Base-by-base conservation (phyloP, 2,888 invertebrate genomes). In the Ochlodes sylvanus region DNA sequence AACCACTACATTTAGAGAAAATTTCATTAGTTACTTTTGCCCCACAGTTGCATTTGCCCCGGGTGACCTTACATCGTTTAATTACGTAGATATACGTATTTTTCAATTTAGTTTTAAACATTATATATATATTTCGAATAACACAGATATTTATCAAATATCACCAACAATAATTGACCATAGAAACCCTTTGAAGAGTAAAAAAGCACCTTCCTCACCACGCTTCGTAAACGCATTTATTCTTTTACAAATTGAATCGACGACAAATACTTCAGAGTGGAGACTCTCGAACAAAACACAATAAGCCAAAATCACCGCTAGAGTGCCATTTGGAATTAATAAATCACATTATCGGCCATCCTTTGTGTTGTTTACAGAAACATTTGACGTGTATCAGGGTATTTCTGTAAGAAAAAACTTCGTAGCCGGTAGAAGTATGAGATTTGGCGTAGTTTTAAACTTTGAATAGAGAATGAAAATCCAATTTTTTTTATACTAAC, bases 371-470 rank as follows among this genome's bases (percentile, higher is more conserved):
- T 61, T 54, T 44, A 64, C 65, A 58, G 68, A 71, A 72, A 70
- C 70, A 72, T 71, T 73, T 70, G 69, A 72, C 71, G 65, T 68
- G 66, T 72, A 70, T 70, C 68, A 63, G 70, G 74, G 73, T 76
- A 73, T 75, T 74, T 27, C 27, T 2, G 3, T 2, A 4, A 4
- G 27, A 5, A 5, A 27, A 4, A 27, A 27, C 27, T 27, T 27
- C 5, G 2, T 27, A 27, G 3, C 27, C 27, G 27, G 27, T 4
- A 27, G 27, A 27, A 27, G 5, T 27, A 27, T 27, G 5, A 27
- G 5, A 27, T 27, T 4, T 27, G 3, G 2, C 3, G 27, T 5
- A 27, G 27, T 27, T 27, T n/a, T 4, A 27, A 27, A 27, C 3
- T 27, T 27, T 27, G 27, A 27, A 27, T 27, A 5, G 27, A 5